These are phyloP conservation scores for Xiphophorus birchmanni DNA, from an alignment of 2,797 vertebrate genomes.

Conservation along the genomic window DNA sequence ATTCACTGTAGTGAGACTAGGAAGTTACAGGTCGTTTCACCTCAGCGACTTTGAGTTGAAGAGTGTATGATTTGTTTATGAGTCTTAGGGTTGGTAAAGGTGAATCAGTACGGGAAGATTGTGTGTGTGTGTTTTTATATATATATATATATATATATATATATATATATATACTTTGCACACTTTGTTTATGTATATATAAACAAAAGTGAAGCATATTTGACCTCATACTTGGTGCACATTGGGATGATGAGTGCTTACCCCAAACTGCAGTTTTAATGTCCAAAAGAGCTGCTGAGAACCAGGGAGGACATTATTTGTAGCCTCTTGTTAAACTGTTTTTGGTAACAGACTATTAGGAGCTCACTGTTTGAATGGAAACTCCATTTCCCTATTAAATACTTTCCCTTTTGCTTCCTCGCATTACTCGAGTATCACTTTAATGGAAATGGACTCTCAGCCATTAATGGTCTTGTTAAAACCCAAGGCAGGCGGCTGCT, in stretches of 20 bases:
- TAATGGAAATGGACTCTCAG: background rate
- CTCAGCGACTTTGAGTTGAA: conserved; percentile 21
- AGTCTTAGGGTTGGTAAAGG: conserved; percentile 5
- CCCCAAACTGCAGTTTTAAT: conserved; percentile 26
- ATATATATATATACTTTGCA: background rate
- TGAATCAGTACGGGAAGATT: conserved; percentile 8
- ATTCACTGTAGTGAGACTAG: conserved; percentile 33
- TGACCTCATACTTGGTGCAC: conserved; percentile 15
- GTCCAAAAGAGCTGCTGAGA: conserved; percentile 26
- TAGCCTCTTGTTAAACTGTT: conserved; percentile 23
- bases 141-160: too few species aligned
- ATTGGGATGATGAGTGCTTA: conserved; percentile 31
- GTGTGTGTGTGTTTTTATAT: conserved; percentile 3
- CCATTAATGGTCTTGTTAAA: conserved; percentile 2
- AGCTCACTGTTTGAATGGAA: conserved; percentile 12
- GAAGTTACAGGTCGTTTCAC: conserved; percentile 33
- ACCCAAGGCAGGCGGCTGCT: background rate
- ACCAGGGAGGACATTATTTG: conserved; percentile 30
- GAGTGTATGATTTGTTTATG: conserved; percentile 22
- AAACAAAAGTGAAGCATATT: conserved; percentile 35
- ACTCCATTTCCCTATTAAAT: conserved; percentile 4
- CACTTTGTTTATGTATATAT: background rate
- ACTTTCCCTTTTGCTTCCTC: background rate
- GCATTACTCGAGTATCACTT: background rate
- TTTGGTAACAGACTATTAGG: conserved; percentile 8